Base-by-base conservation (phyloP, 2,113 vertebrate species). In the Silurus asotus region DNA sequence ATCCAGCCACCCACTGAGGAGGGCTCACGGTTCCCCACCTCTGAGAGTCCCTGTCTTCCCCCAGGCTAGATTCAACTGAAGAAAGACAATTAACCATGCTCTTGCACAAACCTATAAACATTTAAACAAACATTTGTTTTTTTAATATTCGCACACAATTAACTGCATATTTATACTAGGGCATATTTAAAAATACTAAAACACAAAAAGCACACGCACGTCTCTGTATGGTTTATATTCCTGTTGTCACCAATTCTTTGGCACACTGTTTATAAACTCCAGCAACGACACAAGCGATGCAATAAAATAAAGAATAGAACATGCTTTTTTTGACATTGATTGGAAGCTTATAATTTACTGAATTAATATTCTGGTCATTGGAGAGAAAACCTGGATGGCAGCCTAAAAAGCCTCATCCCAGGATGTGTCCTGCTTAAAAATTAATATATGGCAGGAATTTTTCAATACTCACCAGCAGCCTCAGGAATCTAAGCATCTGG, bases 1-100 rank as follows among this genome's bases (percentile, higher is more conserved):
- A 76, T n/a, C 72, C 58, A 86, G 84, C 82, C 84, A 88, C 84
- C 86, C 62, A 84, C 83, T 28, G 85, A 78, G 81, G 79, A 79
- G 81, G 67, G 81, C 70, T 87, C 84, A 78, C 61, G 67, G 78
- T 3, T 59, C 77, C 58, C 74, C 67, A 64, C 69, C 74, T 82
- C 82, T 74, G 49, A 81, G 61, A 69, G 65, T 15, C 53, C 23
- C 62, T 20, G 23, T 74, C 84, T 69, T 80, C 45, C 82, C 84
- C 62, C 74, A 70, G 76, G 59, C 82, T 23, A 74, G 25, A 88
- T 78, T 88, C 76, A 61, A 86, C 77, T 78, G 81, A 87, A 11
- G 62, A 28, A 56, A 83, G 37, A 56, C 20, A 88, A 84, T 45
- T 48, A 79, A 59, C 11, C 74, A 51, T 76, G 13, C 65, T 13